A percentile compares a stretch with the other conserved stretches of the same genome.
Evolutionary conservation across 1,140 invertebrate species (phyloP).

Genomic region (Bombus superbus): DNA sequence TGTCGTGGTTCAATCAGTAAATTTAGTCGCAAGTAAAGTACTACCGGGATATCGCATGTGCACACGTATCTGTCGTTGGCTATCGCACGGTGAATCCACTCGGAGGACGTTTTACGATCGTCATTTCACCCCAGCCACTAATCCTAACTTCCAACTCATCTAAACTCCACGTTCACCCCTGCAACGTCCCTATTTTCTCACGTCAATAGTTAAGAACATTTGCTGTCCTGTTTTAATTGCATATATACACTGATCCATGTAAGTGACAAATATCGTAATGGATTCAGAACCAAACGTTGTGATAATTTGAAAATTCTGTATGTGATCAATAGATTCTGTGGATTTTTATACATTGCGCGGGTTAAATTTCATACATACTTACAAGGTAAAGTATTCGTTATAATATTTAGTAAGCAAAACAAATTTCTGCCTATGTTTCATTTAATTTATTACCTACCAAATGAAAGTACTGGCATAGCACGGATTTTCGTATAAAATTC

Average conservation of each 20-base stretch:
- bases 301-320: background rate
- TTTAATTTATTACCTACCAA: too few relatives aligned
- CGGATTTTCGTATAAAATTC: too few relatives aligned
- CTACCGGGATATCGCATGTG: slow-evolving; percentile 25
- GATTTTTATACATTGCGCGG: too few relatives aligned
- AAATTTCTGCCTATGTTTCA: too few relatives aligned
- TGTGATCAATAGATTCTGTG: too few relatives aligned
- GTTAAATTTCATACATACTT: too few relatives aligned
- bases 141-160: background rate
- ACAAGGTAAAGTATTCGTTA: too few relatives aligned
- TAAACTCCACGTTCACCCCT: background rate
- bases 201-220: slow-evolving; percentile 9
- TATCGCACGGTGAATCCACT: slow-evolving; percentile 61
- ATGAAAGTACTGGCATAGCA: too few relatives aligned
- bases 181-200: slow-evolving; percentile 2
- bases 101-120: slow-evolving; percentile 63
- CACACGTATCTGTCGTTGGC: slow-evolving; percentile 53
- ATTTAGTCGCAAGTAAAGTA: slow-evolving; percentile 64
- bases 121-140: slow-evolving; percentile 26
- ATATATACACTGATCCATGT: too few relatives aligned
- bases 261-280: background rate
- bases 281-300: background rate
- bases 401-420: too few relatives aligned
- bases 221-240: slow-evolving; percentile 11
- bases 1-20: slow-evolving; percentile 64